Base-by-base conservation (phyloP, 2,797 vertebrate species). In the Micromesistius poutassou region DNA sequence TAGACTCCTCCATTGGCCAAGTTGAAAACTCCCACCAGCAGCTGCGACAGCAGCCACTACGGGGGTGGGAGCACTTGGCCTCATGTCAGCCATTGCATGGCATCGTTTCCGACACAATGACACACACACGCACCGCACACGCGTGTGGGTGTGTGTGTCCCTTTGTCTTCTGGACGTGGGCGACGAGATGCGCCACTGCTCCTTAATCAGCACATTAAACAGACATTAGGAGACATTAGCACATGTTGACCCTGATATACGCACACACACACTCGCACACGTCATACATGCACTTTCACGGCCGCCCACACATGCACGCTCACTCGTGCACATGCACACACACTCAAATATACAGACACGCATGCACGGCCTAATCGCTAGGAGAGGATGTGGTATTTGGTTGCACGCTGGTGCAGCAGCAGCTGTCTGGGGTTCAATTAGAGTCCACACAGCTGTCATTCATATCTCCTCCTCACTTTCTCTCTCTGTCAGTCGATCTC, bases 391-490 rank as follows among this genome's bases (percentile, higher is more conserved):
- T 66, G 68, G 28, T 6, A 13, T 73, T 35, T 78, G 6, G 33
- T 31, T 70, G 35, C 35, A 36, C 68, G 73, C 71, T 74, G 42
- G 72, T 74, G 78, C 80, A 79, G 68, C 74, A 76, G 74, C 83
- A 83, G 77, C 83, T 86, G 84, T 76, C 76, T 75, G 16, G 50
- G 71, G 78, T 83, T 82, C 77, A 80, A 74, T 84, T 80, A 83
- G 72, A 73, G 33, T 38, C 46, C n/a, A 50, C 74, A 80, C 77
- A 79, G 42, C 80, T 81, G 77, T 80, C 82, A 79, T 16, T 77
- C 72, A 55, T 31, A 22, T 71, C 46, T 31, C 40, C 33, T 13
- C 33, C 42, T 31, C 36, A 5, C 36, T 30, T 36, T 33, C 71
- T 28, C 50, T 33, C 31, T 46, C 72, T 36, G n/a, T 72, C 7